A percentile compares a stretch with the other conserved stretches of the same genome.
phyloP scores from a whole-genome alignment of 2,888 invertebrate species.

The Xestia rhomboidea region DNA sequence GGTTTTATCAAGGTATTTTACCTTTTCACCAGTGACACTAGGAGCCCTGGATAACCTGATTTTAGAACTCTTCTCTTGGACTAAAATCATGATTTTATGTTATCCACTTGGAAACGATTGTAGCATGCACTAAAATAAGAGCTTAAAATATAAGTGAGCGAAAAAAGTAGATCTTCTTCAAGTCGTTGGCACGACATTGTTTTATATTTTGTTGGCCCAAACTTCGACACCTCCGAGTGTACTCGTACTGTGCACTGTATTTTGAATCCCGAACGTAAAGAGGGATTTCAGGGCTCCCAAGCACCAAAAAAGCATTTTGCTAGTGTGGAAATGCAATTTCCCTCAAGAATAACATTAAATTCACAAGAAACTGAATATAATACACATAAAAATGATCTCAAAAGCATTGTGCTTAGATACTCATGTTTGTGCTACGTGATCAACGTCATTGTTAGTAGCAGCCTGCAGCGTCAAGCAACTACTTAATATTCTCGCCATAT shows the following conservation, averaged over 20 bases:
- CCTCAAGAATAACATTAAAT: not conserved
- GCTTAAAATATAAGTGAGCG: too few species aligned
- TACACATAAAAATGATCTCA: not conserved
- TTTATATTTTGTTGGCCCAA: not conserved
- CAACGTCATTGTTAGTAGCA: conserved; percentile 19
- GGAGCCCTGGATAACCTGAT: not conserved
- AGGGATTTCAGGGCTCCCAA: not conserved
- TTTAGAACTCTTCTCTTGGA: not conserved
- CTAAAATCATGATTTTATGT: not conserved
- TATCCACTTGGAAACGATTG: not conserved
- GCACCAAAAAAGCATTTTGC: not conserved
- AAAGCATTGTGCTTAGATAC: conserved; percentile 12
- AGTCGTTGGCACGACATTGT: not conserved
- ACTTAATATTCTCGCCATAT: conserved; percentile 47
- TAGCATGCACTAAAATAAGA: too few species aligned
- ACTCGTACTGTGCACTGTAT: too few species aligned
- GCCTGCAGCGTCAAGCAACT: conserved; percentile 11
- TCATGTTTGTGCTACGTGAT: conserved; percentile 31
- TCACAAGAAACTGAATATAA: not conserved
- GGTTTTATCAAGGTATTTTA: not conserved
- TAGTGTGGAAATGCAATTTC: not conserved
- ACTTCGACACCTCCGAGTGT: not conserved
- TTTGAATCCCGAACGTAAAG: not conserved
- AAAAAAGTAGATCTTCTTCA: not conserved
- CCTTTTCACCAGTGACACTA: not conserved